Evolutionary conservation across 2,113 vertebrate species (phyloP).

Genomic region (Misgurnus mizolepis): DNA sequence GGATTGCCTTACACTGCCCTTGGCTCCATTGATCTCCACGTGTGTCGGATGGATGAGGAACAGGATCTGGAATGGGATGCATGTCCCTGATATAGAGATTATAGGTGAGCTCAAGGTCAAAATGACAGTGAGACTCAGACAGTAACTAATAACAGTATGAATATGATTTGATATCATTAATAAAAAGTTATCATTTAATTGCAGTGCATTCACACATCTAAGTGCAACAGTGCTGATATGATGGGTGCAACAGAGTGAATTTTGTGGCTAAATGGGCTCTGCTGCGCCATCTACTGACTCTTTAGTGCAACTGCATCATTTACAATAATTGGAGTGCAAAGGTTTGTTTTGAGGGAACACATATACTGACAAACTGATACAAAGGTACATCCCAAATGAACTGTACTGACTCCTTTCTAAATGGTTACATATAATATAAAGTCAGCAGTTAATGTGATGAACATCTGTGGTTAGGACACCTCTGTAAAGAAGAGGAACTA

Average conservation of each 20-base stretch:
- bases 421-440: no score
- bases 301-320: constrained; percentile 55
- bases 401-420: no score
- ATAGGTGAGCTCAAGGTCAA: constrained; percentile 33
- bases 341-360: no score
- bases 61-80: constrained; percentile 39
- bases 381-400: no score
- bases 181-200: neutral
- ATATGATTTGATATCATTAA: neutral
- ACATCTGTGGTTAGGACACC: no score
- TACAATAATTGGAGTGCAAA: neutral
- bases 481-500: no score
- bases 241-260: neutral
- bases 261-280: constrained; percentile 53
- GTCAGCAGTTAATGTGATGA: no score
- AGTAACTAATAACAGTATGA: neutral
- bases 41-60: constrained; percentile 39
- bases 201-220: neutral
- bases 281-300: constrained; percentile 66
- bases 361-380: no score
- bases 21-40: constrained; percentile 46
- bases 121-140: neutral
- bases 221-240: neutral
- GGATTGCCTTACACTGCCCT: constrained; percentile 44
- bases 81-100: constrained; percentile 18